Percentiles rank a stretch among this genome's conserved stretches.
Evolutionary conservation across 2,888 invertebrate genomes (phyloP).

Genomic region (Philaethria dido): DNA sequence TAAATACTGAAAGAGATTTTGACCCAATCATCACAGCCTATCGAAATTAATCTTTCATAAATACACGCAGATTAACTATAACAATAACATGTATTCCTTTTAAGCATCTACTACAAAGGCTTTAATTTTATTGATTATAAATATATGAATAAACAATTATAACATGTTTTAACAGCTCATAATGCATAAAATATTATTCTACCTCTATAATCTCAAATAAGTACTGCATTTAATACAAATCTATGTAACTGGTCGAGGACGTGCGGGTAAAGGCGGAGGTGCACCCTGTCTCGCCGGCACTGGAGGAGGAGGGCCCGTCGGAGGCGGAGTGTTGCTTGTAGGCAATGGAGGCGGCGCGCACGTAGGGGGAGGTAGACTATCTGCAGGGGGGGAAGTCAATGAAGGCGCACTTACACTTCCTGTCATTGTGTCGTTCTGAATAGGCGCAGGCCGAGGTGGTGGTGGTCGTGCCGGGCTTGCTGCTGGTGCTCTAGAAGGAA

Average conservation of each 20-base stretch:
- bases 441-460: slow-evolving; percentile 84
- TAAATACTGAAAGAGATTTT: slow-evolving; percentile 25
- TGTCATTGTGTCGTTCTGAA: slow-evolving; percentile 78
- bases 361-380: slow-evolving; percentile 85
- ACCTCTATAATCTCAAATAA: slow-evolving; percentile 32
- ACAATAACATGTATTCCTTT: slow-evolving; percentile 15
- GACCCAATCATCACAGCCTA: slow-evolving; percentile 31
- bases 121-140: slow-evolving; percentile 10
- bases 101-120: slow-evolving; percentile 18
- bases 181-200: slow-evolving; percentile 10
- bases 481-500: slow-evolving; percentile 74
- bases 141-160: slow-evolving; percentile 22
- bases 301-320: slow-evolving; percentile 68
- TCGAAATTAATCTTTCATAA: slow-evolving; percentile 11
- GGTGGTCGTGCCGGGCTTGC: slow-evolving; percentile 81
- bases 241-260: slow-evolving; percentile 71
- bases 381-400: slow-evolving; percentile 78
- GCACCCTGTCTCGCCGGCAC: slow-evolving; percentile 84
- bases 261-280: slow-evolving; percentile 87
- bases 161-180: slow-evolving; percentile 17
- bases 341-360: slow-evolving; percentile 84
- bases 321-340: slow-evolving; percentile 61
- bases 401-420: slow-evolving; percentile 62
- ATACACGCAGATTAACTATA: slow-evolving; percentile 14
- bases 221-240: slow-evolving; percentile 13